phyloP scores from a whole-genome alignment of 2,113 vertebrate genomes.

The Epinephelus moara region DNA sequence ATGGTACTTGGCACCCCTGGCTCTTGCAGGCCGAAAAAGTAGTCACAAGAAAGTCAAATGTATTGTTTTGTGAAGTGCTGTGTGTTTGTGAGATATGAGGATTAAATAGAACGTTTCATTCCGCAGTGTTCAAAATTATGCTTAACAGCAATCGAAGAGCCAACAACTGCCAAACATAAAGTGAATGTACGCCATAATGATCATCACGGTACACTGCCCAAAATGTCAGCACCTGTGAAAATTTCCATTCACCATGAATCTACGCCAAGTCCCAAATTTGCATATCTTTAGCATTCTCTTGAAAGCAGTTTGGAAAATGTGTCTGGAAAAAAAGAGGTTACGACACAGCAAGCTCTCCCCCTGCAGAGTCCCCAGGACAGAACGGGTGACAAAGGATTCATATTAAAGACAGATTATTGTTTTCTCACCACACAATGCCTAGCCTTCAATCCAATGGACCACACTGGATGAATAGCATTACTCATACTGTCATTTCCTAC shows the following conservation, averaged over 20 bases:
- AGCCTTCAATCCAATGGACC: slow-evolving; percentile 72
- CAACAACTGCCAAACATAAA: slow-evolving; percentile 12
- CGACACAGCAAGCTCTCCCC: background rate
- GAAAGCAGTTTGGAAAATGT: slow-evolving; percentile 24
- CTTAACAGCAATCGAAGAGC: slow-evolving; percentile 1
- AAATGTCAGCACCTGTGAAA: slow-evolving; percentile 61
- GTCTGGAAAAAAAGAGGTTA: slow-evolving; percentile 34
- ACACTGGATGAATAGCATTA: slow-evolving; percentile 77
- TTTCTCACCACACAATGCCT: slow-evolving; percentile 55
- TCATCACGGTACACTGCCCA: slow-evolving; percentile 47
- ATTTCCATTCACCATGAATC: slow-evolving; percentile 39
- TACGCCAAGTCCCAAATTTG: slow-evolving; percentile 28
- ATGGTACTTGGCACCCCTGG: background rate
- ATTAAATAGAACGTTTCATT: slow-evolving; percentile 8
- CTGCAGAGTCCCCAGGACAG: slow-evolving; percentile 20
- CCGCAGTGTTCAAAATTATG: slow-evolving; percentile 13
- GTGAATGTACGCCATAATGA: slow-evolving; percentile 33
- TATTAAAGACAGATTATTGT: slow-evolving; percentile 76
- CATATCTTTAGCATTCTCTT: slow-evolving; percentile 54
- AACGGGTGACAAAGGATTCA: slow-evolving; percentile 59
- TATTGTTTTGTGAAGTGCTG: slow-evolving; percentile 7
- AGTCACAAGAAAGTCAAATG: background rate
- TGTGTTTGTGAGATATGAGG: slow-evolving; percentile 22
- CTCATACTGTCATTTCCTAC: slow-evolving; percentile 71
- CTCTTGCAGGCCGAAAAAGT: background rate